Evolutionary conservation across 2,888 invertebrate genomes (phyloP).

Genomic region (Eilema sororculum): DNA sequence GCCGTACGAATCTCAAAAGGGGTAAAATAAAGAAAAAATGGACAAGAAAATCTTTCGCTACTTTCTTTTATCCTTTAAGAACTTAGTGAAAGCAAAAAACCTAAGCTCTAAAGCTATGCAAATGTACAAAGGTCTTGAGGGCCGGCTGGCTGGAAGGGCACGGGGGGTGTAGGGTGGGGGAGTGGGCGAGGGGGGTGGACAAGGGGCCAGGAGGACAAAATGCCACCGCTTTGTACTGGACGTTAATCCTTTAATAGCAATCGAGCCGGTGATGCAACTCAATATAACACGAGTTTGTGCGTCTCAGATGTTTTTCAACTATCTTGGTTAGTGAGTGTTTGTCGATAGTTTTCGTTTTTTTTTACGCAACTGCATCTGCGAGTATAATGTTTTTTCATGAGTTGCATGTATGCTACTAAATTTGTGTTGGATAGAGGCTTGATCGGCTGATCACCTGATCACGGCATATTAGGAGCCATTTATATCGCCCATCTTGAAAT

Average conservation of each 20-base stretch:
- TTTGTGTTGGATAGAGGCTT: no score
- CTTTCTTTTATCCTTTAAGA: constrained; percentile 80
- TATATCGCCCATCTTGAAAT: no score
- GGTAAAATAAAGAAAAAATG: constrained; percentile 46
- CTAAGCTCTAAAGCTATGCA: constrained; percentile 85
- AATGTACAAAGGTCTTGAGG: constrained; percentile 84
- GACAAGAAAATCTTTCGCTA: constrained; percentile 54
- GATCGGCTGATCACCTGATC: no score
- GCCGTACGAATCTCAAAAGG: constrained; percentile 28
- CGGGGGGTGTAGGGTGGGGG: constrained; percentile 39
- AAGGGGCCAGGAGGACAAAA: constrained; percentile 81
- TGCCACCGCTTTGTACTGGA: constrained; percentile 81
- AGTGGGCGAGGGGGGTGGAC: constrained; percentile 62
- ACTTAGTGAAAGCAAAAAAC: constrained; percentile 75
- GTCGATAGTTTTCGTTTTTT: not conserved
- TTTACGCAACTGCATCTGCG: no score
- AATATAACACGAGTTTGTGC: constrained; percentile 42
- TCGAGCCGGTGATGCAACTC: constrained; percentile 63
- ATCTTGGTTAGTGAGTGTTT: not conserved
- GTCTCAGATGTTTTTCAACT: constrained; percentile 25
- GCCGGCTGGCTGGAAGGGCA: constrained; percentile 60
- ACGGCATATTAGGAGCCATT: no score
- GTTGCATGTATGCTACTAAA: no score
- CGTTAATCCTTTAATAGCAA: constrained; percentile 85
- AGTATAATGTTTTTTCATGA: no score